Evolutionary conservation across 2,888 invertebrate genomes (phyloP).

Genomic region (Elegia similella): DNA sequence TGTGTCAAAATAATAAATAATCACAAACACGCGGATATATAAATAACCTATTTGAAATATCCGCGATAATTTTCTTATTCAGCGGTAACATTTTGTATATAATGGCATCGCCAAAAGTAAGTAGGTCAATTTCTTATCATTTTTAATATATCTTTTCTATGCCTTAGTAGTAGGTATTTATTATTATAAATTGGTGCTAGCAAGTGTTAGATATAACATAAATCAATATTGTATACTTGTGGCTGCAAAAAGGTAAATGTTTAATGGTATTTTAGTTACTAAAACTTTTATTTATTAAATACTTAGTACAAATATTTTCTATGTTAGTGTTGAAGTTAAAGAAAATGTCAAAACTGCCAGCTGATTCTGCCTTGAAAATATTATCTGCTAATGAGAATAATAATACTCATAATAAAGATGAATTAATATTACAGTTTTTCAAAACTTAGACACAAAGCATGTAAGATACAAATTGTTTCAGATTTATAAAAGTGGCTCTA

Average conservation of each 20-base stretch:
- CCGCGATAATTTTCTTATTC: slow-evolving; percentile 6
- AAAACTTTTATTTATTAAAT: no score
- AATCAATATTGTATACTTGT: neutral
- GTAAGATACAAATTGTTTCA: neutral
- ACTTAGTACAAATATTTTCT: no score
- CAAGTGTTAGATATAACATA: neutral
- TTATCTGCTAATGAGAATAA: no score
- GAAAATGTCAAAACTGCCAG: no score
- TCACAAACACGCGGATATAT: slow-evolving; percentile 43
- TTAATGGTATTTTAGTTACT: no score
- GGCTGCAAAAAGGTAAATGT: neutral
- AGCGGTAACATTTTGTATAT: slow-evolving; percentile 31
- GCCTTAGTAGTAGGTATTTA: slow-evolving; percentile 19
- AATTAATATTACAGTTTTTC: no score
- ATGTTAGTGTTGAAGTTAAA: no score
- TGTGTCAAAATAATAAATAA: neutral
- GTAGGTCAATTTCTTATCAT: slow-evolving; percentile 51
- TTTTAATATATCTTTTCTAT: slow-evolving; percentile 24
- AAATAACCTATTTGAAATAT: slow-evolving; percentile 30
- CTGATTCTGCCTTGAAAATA: no score
- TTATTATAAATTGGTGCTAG: neutral
- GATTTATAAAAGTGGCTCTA: slow-evolving; percentile 85
- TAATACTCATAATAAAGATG: no score
- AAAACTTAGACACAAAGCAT: no score
- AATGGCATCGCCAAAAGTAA: slow-evolving; percentile 48